These are phyloP conservation scores for Nematolebias whitei DNA, from an alignment of 2,113 vertebrate genomes.

Conservation along the genomic window DNA sequence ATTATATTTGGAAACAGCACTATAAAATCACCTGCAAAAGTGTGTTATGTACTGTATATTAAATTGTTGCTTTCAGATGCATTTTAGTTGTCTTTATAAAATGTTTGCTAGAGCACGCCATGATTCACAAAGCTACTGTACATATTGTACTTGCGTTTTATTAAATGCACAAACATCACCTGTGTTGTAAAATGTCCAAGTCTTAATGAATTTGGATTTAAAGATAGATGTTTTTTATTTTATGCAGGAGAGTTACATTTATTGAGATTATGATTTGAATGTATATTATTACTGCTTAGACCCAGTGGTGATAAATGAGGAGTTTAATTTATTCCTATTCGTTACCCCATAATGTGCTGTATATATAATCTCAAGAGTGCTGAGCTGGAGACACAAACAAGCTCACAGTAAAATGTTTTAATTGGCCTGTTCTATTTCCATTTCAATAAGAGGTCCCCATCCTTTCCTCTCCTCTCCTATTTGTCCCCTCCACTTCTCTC, in stretches of 20 bases:
- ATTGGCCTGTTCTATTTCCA: slow-evolving; percentile 79
- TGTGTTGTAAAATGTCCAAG: slow-evolving; percentile 8
- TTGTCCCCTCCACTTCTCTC: slow-evolving; percentile 62
- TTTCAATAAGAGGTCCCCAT: slow-evolving; percentile 76
- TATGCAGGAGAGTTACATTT: slow-evolving; percentile 42
- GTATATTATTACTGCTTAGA: slow-evolving; percentile 57
- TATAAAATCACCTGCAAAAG: too few relatives aligned
- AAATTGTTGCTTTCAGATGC: too few relatives aligned
- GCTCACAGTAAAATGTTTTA: slow-evolving; percentile 77
- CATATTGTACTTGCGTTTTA: neutral
- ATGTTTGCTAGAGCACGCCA: neutral
- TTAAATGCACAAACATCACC: slow-evolving; percentile 25
- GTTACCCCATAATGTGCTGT: slow-evolving; percentile 76
- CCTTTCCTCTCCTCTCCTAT: slow-evolving; percentile 52
- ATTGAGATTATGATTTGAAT: slow-evolving; percentile 50
- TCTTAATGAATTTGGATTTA: slow-evolving; percentile 37
- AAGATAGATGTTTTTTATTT: slow-evolving; percentile 50
- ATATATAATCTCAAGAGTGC: slow-evolving; percentile 74
- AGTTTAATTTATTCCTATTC: slow-evolving; percentile 73
- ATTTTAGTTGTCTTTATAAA: neutral
- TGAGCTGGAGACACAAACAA: slow-evolving; percentile 73
- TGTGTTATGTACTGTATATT: too few relatives aligned
- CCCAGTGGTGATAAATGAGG: slow-evolving; percentile 66
- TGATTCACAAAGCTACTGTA: too few relatives aligned
- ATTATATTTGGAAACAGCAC: too few relatives aligned